These are phyloP conservation scores for Dendrolimus kikuchii DNA, from an alignment of 1,140 invertebrate species.

Conservation along the genomic window DNA sequence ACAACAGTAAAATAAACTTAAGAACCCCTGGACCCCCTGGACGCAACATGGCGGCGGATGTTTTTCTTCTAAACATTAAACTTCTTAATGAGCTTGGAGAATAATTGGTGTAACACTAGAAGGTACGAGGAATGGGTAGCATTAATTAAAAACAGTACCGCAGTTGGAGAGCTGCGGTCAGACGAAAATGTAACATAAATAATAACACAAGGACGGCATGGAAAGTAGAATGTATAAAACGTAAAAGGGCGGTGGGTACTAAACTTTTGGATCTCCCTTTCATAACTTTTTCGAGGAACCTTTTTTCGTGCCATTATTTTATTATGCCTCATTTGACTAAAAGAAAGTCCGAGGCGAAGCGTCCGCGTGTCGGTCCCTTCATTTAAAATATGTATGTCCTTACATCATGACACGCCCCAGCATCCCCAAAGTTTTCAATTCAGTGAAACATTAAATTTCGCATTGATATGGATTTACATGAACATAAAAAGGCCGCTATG, in stretches of 20 bases:
- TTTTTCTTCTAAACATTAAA: conserved; percentile 49
- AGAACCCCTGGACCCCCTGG: conserved; percentile 21
- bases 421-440: conserved; percentile 18
- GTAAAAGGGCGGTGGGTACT: conserved; percentile 38
- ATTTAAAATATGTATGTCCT: conserved; percentile 58
- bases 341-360: conserved; percentile 48
- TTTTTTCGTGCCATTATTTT: conserved; percentile 61
- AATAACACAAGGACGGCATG: conserved; percentile 44
- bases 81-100: conserved; percentile 62
- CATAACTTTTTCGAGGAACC: conserved; percentile 56
- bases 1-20: conserved; percentile 17
- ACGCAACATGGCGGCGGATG: conserved; percentile 33
- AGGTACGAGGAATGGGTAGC: conserved; percentile 42
- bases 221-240: conserved; percentile 48
- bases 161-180: conserved; percentile 40
- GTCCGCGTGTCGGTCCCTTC: conserved; percentile 34
- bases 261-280: conserved; percentile 57
- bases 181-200: conserved; percentile 57
- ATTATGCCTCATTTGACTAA: conserved; percentile 60
- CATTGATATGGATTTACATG: too few species aligned
- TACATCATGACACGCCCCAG: conserved; percentile 14
- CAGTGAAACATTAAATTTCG: too few species aligned
- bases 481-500: too few species aligned
- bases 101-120: conserved; percentile 67
- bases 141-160: conserved; percentile 63